Evolutionary conservation across 2,888 invertebrate species (phyloP).

Genomic region (Noctua janthe): DNA sequence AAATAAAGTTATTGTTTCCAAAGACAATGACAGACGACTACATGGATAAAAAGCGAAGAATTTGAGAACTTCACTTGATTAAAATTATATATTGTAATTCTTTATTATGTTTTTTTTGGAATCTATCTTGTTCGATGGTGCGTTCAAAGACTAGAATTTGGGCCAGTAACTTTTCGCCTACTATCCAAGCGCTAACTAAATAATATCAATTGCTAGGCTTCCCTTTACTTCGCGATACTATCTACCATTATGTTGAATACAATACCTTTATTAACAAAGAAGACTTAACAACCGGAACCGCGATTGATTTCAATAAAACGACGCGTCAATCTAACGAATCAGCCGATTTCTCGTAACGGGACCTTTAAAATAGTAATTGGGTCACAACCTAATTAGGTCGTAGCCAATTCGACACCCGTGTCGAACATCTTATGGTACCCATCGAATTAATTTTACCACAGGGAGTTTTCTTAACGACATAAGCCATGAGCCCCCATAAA

Average conservation of each 20-base stretch:
- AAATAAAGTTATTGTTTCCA: conserved; percentile 35
- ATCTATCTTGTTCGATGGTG: background rate
- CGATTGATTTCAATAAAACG: conserved; percentile 65
- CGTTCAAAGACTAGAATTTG: background rate
- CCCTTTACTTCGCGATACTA: background rate
- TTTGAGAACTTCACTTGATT: background rate
- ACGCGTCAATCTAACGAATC: conserved; percentile 74
- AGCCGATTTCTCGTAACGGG: conserved; percentile 75
- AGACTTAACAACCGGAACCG: conserved; percentile 37
- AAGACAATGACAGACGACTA: conserved; percentile 35
- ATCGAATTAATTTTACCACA: conserved; percentile 81
- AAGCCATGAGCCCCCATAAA: conserved; percentile 71
- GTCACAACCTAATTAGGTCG: conserved; percentile 88
- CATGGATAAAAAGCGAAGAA: conserved; percentile 7
- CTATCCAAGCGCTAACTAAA: background rate
- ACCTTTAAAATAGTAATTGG: conserved; percentile 85
- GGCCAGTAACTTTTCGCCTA: background rate
- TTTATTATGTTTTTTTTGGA: background rate
- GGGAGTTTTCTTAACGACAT: conserved; percentile 83
- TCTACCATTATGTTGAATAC: conserved; percentile 3
- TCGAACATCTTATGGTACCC: conserved; percentile 81
- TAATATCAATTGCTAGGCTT: background rate
- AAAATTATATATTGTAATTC: background rate
- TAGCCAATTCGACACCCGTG: conserved; percentile 76
- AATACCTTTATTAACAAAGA: conserved; percentile 18